Evolutionary conservation across 2,888 invertebrate genomes (phyloP).

Genomic region (Coelopa pilipes): DNA sequence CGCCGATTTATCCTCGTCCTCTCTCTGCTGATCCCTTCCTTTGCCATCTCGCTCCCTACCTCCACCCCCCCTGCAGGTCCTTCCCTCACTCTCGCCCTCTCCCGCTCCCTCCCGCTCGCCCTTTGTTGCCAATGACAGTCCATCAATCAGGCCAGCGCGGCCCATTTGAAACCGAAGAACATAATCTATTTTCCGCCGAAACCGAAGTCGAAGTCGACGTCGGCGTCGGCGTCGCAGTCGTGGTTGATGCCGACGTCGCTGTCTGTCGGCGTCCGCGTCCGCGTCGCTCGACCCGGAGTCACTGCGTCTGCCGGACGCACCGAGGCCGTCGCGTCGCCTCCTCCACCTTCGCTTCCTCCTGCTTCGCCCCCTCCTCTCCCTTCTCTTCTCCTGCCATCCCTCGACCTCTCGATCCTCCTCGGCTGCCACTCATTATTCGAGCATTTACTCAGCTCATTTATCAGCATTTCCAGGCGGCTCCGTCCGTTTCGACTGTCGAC

Average conservation of each 20-base stretch:
- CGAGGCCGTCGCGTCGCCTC: background rate
- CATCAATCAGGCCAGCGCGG: constrained; percentile 50
- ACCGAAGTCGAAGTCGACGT: too few species aligned
- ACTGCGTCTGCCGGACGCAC: constrained; percentile 3
- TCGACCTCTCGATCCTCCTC: too few species aligned
- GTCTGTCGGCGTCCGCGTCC: too few species aligned
- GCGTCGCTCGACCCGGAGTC: background rate
- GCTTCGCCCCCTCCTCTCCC: too few species aligned
- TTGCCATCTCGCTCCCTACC: too few species aligned
- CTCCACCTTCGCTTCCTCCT: too few species aligned
- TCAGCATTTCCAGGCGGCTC: constrained; percentile 45
- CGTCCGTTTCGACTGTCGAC: too few species aligned
- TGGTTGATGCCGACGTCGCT: too few species aligned
- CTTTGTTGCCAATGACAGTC: constrained; percentile 51
- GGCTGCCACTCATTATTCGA: constrained; percentile 43
- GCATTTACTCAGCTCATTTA: constrained; percentile 51
- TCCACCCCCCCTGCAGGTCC: too few species aligned
- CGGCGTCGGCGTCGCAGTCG: background rate
- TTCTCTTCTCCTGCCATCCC: too few species aligned
- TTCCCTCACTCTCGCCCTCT: background rate
- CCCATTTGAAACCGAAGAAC: constrained; percentile 46
- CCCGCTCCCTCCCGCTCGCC: constrained; percentile 1
- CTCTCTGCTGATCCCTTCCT: too few species aligned
- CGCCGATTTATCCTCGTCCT: constrained; percentile 10
- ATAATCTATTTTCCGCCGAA: constrained; percentile 46